Conservation (phyloP, 1,140 invertebrate species). For the Heliconius congener region DNA sequence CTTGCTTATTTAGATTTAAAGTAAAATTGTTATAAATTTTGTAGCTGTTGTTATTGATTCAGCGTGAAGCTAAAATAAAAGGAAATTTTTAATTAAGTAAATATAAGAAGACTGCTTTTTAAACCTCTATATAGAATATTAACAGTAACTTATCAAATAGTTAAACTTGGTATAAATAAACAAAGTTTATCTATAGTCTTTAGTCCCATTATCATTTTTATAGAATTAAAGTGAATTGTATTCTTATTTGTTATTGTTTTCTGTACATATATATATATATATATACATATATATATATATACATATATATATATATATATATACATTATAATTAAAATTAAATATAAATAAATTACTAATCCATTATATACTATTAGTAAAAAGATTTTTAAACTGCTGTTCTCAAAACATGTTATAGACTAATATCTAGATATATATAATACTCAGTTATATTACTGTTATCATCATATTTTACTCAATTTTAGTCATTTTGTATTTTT, state of each 20-base stretch:
- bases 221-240: not conserved
- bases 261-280: not conserved
- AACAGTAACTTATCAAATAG: not conserved
- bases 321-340: not conserved
- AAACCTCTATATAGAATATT: not conserved
- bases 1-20: too few species aligned
- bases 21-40: too few species aligned
- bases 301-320: not conserved
- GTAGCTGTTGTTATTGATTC: too few species aligned
- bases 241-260: not conserved
- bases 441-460: slow-evolving; percentile 11
- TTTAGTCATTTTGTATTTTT: not conserved
- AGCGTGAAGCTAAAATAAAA: too few species aligned
- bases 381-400: not conserved
- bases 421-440: slow-evolving; percentile 5
- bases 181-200: not conserved
- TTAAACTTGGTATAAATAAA: not conserved
- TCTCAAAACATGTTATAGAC: not conserved
- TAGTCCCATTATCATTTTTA: not conserved
- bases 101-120: too few species aligned
- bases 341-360: not conserved
- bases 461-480: too few species aligned
- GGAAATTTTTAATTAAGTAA: too few species aligned
- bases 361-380: not conserved
- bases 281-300: too few species aligned